Base-by-base conservation (phyloP, 1,140 invertebrate species). In the Aethina tumida region DNA sequence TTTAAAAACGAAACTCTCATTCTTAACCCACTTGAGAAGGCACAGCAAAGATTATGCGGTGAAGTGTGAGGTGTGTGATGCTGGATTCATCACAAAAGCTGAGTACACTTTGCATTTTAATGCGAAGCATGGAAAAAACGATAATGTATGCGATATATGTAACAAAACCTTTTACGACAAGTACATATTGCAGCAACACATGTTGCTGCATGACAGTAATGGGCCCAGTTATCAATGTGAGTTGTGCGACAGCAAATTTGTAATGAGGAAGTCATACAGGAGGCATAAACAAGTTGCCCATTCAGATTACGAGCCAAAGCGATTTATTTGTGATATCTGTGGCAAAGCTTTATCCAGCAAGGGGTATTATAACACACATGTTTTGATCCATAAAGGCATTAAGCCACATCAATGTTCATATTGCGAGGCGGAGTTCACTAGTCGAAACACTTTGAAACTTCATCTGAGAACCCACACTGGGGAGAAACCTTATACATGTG, bases 401-500 rank as follows among this genome's bases (percentile, higher is more conserved):
- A 62, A 60, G 41, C 52, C 49, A 10, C 53, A 56, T 28, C 41
- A 52, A 20, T 64, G 62, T 34, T 42, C 49, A 5, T 41, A 53
- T 19, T 64, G 62, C 39, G 41, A 43, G 2, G 59, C 58, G 44
- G 66, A 70, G 52, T 81, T 80, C 58, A 76, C 73, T 17, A 71
- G 77, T 48, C 79, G 79, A 58, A 75, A 75, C 50, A 79, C 77
- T 54, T 61, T 81, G 32, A 74, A 81, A 62, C 80, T 83, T 41
- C 83, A 87, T 65, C 79, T 80, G 55, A 57, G 77, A 2, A 76
- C 73, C 0, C 79, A 81, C 48, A 77, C 74, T 0, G 75, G 80
- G 2, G 81, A 87, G 53, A 79, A 83, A 49, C 84, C 84, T 0
- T 86, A 83, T 53, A 71, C 70, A 15, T 87, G 84, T 60, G 71